Evolutionary conservation across 2,888 invertebrate species (phyloP).

Genomic region (Tetragonula carbonaria): DNA sequence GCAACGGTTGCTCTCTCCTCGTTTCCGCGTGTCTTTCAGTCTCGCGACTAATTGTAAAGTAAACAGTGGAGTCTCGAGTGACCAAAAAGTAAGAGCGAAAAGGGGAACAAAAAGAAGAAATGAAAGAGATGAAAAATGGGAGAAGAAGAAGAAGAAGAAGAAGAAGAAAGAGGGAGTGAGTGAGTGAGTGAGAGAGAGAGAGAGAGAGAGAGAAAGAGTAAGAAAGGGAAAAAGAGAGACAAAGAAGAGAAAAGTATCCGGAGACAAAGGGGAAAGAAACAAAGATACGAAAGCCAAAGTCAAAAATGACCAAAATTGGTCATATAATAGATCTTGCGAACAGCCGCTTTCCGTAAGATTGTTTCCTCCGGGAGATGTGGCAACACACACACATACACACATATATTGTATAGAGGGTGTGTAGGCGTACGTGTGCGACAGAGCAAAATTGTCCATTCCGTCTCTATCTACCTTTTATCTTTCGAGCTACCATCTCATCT

Average conservation of each 20-base stretch:
- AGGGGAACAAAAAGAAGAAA: neutral
- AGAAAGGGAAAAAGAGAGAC: slow-evolving; percentile 5
- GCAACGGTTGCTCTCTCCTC: slow-evolving; percentile 2
- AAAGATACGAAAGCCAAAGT: slow-evolving; percentile 63
- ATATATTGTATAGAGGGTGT: neutral
- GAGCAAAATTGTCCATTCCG: slow-evolving; percentile 22
- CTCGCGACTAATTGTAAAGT: slow-evolving; percentile 29
- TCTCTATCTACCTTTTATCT: slow-evolving; percentile 34
- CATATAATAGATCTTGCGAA: slow-evolving; percentile 30
- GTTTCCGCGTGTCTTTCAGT: slow-evolving; percentile 29
- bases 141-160: neutral
- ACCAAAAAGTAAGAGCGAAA: slow-evolving; percentile 45
- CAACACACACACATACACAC: neutral
- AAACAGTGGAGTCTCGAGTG: slow-evolving; percentile 50
- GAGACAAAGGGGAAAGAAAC: slow-evolving; percentile 55
- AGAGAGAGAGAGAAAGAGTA: slow-evolving; percentile 1
- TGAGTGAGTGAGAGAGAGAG: neutral
- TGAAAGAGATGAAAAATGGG: neutral
- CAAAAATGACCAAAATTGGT: slow-evolving; percentile 44
- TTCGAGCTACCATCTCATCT: slow-evolving; percentile 59
- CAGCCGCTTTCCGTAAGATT: slow-evolving; percentile 32
- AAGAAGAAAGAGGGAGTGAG: neutral
- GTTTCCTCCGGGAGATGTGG: neutral
- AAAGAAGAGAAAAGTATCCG: slow-evolving; percentile 50
- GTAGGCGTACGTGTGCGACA: slow-evolving; percentile 14